These are phyloP conservation scores for Patiria pectinifera DNA, from an alignment of 53 echinoderm and acorn worm genomes.

Conservation along the genomic window DNA sequence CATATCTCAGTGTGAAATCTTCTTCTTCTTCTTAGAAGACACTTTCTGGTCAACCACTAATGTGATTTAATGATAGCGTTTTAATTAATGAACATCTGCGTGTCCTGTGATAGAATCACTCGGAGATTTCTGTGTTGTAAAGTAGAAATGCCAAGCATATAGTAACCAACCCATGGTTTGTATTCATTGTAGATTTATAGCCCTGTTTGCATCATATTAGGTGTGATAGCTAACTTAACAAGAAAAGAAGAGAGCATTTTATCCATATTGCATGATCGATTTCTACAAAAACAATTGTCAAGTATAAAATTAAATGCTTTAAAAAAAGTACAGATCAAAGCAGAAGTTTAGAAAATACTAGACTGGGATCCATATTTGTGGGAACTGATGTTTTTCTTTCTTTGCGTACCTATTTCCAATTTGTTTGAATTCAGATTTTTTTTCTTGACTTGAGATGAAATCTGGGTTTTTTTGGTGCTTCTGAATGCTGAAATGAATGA, in stretches of 20 bases:
- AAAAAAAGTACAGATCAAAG: no score
- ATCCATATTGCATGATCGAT: no score
- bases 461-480: neutral
- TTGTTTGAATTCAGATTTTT: no score
- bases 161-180: neutral
- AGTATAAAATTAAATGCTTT: no score
- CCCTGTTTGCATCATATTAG: neutral
- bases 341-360: no score
- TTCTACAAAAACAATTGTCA: no score
- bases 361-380: no score
- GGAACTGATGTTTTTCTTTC: no score
- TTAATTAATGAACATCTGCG: conserved; percentile 43
- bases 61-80: conserved; percentile 43
- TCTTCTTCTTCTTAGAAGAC: neutral
- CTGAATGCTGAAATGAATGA: neutral
- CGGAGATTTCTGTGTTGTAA: neutral
- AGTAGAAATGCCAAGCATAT: neutral
- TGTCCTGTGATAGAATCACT: neutral
- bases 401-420: no score
- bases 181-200: neutral
- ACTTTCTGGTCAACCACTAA: neutral
- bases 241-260: no score
- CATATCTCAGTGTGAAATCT: neutral
- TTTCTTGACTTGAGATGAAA: neutral
- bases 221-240: no score